Base-by-base conservation (phyloP, 2,113 vertebrate genomes). In the Perognathus longimembris region DNA sequence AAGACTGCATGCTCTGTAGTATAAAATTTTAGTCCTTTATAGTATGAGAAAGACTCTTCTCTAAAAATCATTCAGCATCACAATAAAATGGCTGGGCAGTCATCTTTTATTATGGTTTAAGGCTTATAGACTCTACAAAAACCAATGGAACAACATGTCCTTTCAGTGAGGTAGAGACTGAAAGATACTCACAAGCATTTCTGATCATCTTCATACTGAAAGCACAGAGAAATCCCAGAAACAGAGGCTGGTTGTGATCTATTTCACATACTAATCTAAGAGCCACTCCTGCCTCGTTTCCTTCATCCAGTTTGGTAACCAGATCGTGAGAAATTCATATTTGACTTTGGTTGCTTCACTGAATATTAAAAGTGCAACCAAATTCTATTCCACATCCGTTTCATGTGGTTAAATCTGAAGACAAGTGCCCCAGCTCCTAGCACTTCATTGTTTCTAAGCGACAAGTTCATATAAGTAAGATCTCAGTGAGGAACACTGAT, bases 341-440 rank as follows among this genome's bases (percentile, higher is more conserved):
- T 83, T 90, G 89, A 92, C 32, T n/a, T 14, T 57, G 79, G 8
- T 26, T 61, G 90, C 61, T 50, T 94, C 50, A 54, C 14, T 79
- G 22, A 42, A 76, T 79, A 38, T 88, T 82, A 83, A 34, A 90
- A 78, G 24, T 67, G 64, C 91, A 94, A 45, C 38, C 71, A 85
- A 91, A 75, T 82, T 85, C 88, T 57, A 93, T 70, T 79, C 93
- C 90, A 45, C 24, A 79, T 88, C 75, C 1, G 10, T 71, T 86
- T 91, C 54, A 34, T 78, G 79, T 90, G 57, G 66, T 88, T 93
- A 90, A 67, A 71, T 82, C 59, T 91, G 59, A 92, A 94, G 69
- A 57, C 64, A 93, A 89, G 74, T 82, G 63, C 42, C 87, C 71
- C 36, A 45, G 40, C 34, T 85, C 54, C 40, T 69, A 6, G 20